A percentile compares a stretch with the other conserved stretches of the same genome.
Evolutionary conservation across 1,140 invertebrate species (phyloP).

Genomic region (Phenacoccus solenopsis): DNA sequence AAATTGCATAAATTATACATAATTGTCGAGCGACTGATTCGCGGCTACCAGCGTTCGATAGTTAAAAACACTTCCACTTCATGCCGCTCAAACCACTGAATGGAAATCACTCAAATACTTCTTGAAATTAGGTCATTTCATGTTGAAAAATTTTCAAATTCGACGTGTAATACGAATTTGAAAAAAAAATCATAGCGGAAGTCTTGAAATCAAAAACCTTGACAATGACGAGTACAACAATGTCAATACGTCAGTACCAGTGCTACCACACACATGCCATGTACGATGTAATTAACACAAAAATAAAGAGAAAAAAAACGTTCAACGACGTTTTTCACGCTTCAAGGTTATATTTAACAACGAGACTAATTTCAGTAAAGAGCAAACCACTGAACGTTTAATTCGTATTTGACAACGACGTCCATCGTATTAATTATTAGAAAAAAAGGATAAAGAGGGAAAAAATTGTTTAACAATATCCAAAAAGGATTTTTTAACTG

Average conservation of each 20-base stretch:
- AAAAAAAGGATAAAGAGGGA: not conserved
- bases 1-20: not conserved
- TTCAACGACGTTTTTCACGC: not conserved
- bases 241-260: not conserved
- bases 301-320: not conserved
- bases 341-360: constrained; percentile 3
- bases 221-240: not conserved
- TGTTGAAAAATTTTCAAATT: not conserved
- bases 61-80: not conserved
- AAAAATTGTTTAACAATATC: too few relatives aligned
- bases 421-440: not conserved
- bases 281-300: not conserved
- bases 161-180: not conserved
- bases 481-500: not conserved
- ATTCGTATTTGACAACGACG: constrained; percentile 1
- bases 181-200: constrained; percentile 1
- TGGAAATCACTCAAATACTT: not conserved
- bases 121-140: too few relatives aligned
- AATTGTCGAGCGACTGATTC: not conserved
- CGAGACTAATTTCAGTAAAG: not conserved
- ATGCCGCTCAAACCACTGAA: not conserved
- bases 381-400: not conserved
- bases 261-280: not conserved
- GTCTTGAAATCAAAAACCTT: not conserved
- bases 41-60: not conserved